Conservation (phyloP, 2,113 vertebrate genomes). For the Apus apus region DNA sequence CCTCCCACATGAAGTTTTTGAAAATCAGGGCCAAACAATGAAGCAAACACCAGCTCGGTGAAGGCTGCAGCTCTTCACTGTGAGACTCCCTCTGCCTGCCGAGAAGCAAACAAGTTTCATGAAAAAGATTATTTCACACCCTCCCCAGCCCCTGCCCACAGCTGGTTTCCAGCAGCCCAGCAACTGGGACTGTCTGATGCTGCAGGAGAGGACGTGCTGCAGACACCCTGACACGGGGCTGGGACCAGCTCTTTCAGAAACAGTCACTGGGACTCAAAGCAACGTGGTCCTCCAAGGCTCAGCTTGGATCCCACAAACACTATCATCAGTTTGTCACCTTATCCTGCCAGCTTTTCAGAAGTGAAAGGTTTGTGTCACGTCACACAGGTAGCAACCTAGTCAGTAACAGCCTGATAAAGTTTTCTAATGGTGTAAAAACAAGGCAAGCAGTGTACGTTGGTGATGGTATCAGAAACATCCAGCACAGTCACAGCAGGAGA, state of each 20-base stretch:
- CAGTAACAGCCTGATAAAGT: background rate
- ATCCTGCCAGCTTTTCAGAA: background rate
- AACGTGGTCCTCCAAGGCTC: accelerated
- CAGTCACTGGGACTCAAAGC: background rate
- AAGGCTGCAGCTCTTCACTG: background rate
- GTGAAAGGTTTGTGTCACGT: background rate
- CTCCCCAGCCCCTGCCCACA: accelerated
- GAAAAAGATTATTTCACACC: accelerated
- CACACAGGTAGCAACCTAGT: background rate
- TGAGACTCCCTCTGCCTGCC: constrained; percentile 24
- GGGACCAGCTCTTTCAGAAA: accelerated
- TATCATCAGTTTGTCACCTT: accelerated
- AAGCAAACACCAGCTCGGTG: accelerated
- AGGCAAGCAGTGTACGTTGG: background rate
- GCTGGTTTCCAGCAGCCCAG: accelerated
- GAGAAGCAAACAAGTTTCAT: background rate
- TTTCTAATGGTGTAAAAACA: background rate
- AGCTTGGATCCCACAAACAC: accelerated
- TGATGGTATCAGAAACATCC: background rate
- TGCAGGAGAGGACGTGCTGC: accelerated
- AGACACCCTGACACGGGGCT: accelerated
- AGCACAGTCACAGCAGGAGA: background rate
- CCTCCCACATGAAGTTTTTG: background rate
- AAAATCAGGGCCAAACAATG: background rate
- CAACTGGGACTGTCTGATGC: accelerated